Evolutionary conservation across 2,113 vertebrate species (phyloP), one percentile per base, ranked within the genome.

Genomic region (Diphyllodes magnificus): DNA sequence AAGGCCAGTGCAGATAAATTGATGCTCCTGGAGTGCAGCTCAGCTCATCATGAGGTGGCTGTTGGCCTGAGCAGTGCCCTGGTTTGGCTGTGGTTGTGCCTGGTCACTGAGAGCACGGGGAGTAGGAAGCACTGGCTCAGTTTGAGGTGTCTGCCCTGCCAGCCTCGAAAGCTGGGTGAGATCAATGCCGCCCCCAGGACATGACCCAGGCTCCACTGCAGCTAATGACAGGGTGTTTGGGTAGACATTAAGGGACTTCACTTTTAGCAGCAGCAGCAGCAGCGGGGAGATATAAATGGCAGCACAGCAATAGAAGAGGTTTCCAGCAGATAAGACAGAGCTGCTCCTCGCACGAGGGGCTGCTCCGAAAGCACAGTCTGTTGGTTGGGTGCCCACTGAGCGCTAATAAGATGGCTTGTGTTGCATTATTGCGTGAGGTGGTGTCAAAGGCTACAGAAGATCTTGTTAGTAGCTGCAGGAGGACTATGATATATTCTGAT

Each of bases 371-470:
- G 42, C 53, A 4, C 33, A 33, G 50, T 31, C 33, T 4, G 0
- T 40, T 73, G 80, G 15, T 87, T 69, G 88, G 78, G 81, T 54
- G 66, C 78, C 66, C 66, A 6, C 50, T 20, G 66, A 77, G 66
- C 30, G 47, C 64, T 96, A 91, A 94, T 72, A 93, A 78, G 93
- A 18, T 82, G 61, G 30, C 70, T 85, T 72, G 66, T 86, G 57
- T 45, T 78, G 86, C 53, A 30, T 84, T 88, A 69, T 86, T 92
- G 88, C n/a, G 50, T 69, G 76, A 81, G 80, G 28, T 88, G 56
- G n/a, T 92, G 88, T 95, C 90, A 96, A 87, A 96, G 94, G 95
- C 88, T 88, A 39, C 78, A 31, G 27, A 86, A 80, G 51, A 71
- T 88, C 77, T 86, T 68, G 90, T 93, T 96, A 92, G 94, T 71